Percentiles rank a stretch among this genome's conserved stretches.
phyloP scores from a whole-genome alignment of 2,113 vertebrate species.

The Atlantisia rogersi region DNA sequence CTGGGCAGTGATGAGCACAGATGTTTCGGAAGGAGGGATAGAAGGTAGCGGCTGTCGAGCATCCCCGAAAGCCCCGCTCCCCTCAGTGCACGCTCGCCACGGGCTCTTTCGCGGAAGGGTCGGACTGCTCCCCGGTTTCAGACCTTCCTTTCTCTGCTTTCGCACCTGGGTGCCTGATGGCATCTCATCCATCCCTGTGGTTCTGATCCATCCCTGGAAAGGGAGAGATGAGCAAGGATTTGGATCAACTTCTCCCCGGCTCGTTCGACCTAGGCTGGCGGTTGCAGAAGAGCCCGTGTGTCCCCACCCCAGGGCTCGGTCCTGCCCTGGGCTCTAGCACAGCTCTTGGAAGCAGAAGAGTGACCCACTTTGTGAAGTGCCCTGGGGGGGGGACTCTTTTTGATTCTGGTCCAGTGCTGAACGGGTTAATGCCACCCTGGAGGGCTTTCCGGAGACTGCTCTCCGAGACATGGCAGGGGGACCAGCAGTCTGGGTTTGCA shows the following conservation, averaged over 20 bases:
- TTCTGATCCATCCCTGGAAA: not conserved
- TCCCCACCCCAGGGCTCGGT: not conserved
- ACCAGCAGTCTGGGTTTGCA: not conserved
- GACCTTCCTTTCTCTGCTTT: not conserved
- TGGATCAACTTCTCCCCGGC: not conserved
- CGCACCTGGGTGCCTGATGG: not conserved
- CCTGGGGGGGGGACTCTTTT: not conserved
- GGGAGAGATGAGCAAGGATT: not conserved
- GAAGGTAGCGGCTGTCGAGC: not conserved
- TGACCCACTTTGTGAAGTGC: slow-evolving; percentile 66
- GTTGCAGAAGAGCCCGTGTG: not conserved
- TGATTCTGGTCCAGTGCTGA: not conserved
- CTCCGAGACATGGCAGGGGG: not conserved
- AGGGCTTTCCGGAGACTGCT: not conserved
- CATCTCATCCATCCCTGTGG: not conserved
- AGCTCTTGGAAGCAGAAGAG: not conserved
- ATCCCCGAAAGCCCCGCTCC: not conserved
- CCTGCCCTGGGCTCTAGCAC: not conserved
- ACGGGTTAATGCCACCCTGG: slow-evolving; percentile 53
- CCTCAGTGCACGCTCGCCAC: not conserved
- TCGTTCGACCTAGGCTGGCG: not conserved
- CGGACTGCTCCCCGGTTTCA: not conserved
- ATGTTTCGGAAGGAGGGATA: not conserved
- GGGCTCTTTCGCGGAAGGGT: not conserved
- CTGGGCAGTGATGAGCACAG: slow-evolving; percentile 23